Evolutionary conservation across 2,797 vertebrate genomes (phyloP), one percentile per base, ranked within the genome.

Genomic region (Chlorospingus flavigularis): DNA sequence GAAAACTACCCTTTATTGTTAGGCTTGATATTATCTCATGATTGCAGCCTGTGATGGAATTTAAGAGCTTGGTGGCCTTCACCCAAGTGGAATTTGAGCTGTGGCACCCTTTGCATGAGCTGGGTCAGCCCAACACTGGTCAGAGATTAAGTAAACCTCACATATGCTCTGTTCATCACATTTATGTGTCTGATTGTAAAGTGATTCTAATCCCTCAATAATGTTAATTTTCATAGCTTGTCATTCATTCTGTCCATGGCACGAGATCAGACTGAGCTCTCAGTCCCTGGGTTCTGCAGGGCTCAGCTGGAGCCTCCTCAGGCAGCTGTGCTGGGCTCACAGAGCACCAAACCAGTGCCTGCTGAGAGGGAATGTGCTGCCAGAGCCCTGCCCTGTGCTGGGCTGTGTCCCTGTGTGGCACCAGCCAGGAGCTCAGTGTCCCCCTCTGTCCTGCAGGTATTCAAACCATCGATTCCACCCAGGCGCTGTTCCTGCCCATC

Each of bases 401-500:
- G 58, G 48, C n/a, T 2, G 11, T 55, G 60, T 23, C n/a, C 4
- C 0, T 16, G 3, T 5, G 50, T 45, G 62, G 9, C 42, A 11
- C 57, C 42, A 30, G n/a, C 10, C 9, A 42, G 0, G 1, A 28
- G 19, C 70, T 76, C 39, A 81, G 66, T 62, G 68, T 85, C 30
- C 1, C 30, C 65, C 65, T 94, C 47, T 94, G 55, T 92, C 47
- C 86, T 90, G n/a, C 98, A 99, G 99, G 99, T 98, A 99, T 99
- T 98, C 99, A 99, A 96, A 99, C 99, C 90, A 99, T 99, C 96
- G 99, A 99, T 91, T 99, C 99, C 39, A 99, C 99, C 88, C 99
- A 99, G 98, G 99, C 99, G 2, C 97, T 99, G 86, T 99, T 99
- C 97, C 98, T 99, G 93, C 99, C 99, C 3, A 99, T 99, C 63